phyloP scores from a whole-genome alignment of 2,797 vertebrate genomes.

The Margarornis squamiger region DNA sequence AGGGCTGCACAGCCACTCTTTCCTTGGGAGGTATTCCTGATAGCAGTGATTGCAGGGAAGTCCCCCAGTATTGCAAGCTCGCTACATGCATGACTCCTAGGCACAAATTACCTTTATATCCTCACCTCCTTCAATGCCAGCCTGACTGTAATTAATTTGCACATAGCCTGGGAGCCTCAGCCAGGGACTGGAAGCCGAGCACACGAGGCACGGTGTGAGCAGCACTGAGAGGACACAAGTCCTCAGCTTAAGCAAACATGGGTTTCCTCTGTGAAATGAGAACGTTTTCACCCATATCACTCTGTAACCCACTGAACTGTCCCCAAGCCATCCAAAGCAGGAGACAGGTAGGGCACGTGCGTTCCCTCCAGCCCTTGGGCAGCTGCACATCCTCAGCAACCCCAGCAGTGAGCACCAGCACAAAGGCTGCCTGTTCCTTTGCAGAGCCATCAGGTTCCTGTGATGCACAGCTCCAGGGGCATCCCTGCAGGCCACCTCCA shows the following conservation, averaged over 20 bases:
- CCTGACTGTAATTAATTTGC: neutral
- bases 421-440: neutral
- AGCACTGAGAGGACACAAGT: accelerated
- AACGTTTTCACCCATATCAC: accelerated
- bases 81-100: neutral
- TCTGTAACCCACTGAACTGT: neutral
- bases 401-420: neutral
- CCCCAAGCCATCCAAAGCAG: neutral
- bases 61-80: neutral
- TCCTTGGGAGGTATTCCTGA: neutral
- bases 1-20: neutral
- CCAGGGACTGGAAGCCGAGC: accelerated
- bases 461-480: neutral
- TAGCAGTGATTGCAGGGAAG: accelerated
- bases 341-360: accelerated
- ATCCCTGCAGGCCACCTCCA: accelerated
- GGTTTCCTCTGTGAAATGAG: neutral
- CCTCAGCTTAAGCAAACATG: neutral
- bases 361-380: neutral
- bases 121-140: neutral
- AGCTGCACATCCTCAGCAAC: accelerated
- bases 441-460: neutral
- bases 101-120: neutral
- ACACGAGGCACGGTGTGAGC: accelerated
- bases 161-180: neutral